Base-by-base conservation (phyloP, 1,140 invertebrate species). In the Heliconius himera region DNA sequence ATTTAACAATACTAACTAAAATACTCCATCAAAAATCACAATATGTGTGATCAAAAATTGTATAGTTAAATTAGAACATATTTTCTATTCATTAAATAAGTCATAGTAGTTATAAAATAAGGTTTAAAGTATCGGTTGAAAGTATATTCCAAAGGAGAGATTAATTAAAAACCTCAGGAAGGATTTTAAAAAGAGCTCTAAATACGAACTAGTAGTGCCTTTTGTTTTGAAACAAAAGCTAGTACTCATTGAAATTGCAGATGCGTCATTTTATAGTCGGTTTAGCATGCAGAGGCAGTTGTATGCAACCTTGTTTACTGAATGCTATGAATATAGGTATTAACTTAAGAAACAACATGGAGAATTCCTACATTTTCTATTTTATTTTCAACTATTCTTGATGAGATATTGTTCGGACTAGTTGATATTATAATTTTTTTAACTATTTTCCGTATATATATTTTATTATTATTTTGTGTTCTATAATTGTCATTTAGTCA, bases 201-300 rank as follows among this genome's bases (percentile, higher is more conserved):
- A 66, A 5, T 66, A 66, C 13, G 4, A 66, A 13, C 11, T 66
- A 56, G 22, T 66, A 66, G 22, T 49, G 56, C 33, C 74, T 76
- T 80, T 80, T 72, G 66, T 76, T 60, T 60, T 70, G 49, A 80
- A 60, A 80, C 78, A 80, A 80, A 80, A 73, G 66, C 71, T 49
- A 73, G 60, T 46, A 36, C 26, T 72, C 74, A 80, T 80, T 76
- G 54, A 76, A 80, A 80, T 76, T 76, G 70, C 78, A 80, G 66
- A 76, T 80, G 73, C 78, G 78, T 80, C 78, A 80, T 80, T 80
- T 80, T 76, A 76, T 76, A 79, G 51, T 22, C n/a, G 22, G 73
- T 76, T 75, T 80, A 76, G 74, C 74, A 76, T 80, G 74, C 78
- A 60, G 9, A 60, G 73, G 20, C 56, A 51, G 41, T 72, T 74